Percentiles rank a stretch among this genome's conserved stretches.
Evolutionary conservation across 1,140 invertebrate species (phyloP).

Genomic region (Watersipora subatra): DNA sequence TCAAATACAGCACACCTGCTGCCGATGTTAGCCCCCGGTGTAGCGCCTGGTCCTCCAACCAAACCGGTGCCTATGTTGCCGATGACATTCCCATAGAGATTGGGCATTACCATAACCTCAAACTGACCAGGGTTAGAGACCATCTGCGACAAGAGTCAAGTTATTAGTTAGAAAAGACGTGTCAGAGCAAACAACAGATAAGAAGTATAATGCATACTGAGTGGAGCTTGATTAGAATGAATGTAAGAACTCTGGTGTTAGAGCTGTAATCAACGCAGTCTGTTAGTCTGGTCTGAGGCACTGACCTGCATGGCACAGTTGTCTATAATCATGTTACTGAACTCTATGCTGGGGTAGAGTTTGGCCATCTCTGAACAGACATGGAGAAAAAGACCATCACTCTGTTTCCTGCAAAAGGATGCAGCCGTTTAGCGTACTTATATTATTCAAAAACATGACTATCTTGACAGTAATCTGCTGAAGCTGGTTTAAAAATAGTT

Average conservation of each 20-base stretch:
- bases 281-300: too few relatives aligned
- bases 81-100: conserved; percentile 94
- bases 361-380: conserved; percentile 66
- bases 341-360: conserved; percentile 79
- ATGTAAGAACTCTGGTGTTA: too few relatives aligned
- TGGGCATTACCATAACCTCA: conserved; percentile 95
- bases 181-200: too few relatives aligned
- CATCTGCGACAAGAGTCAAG: conserved; percentile 52
- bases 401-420: conserved; percentile 59
- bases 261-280: too few relatives aligned
- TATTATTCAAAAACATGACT: too few relatives aligned
- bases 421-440: too few relatives aligned
- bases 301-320: conserved; percentile 98
- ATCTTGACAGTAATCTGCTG: too few relatives aligned
- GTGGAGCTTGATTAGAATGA: too few relatives aligned
- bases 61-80: conserved; percentile 90
- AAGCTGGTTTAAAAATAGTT: too few relatives aligned
- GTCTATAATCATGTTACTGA: conserved; percentile 94
- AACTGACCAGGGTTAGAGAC: conserved; percentile 93
- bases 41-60: conserved; percentile 91
- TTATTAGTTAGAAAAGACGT: background rate
- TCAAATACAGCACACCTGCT: conserved; percentile 85
- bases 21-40: conserved; percentile 87
- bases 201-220: too few relatives aligned
- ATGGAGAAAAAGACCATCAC: conserved; percentile 87